Conservation (phyloP, 2,113 vertebrate genomes). For the Caranx melampygus region DNA sequence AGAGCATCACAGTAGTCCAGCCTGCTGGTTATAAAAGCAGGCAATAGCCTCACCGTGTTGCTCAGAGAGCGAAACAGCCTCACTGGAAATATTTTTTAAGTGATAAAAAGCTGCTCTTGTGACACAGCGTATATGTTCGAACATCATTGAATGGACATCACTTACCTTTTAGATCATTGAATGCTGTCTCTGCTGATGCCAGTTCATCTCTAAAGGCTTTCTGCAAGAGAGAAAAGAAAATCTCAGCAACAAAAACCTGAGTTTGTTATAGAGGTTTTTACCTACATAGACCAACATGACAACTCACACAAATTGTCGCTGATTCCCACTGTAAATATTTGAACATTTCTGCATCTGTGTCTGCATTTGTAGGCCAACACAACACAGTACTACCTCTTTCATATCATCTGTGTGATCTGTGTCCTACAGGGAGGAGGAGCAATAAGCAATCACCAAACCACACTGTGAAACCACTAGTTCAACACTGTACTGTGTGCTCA, state of each 20-base stretch:
- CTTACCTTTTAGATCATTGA: slow-evolving; percentile 56
- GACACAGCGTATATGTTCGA: too few species aligned
- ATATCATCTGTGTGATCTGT: too few species aligned
- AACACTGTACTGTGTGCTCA: not conserved
- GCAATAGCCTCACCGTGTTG: too few species aligned
- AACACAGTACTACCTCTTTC: too few species aligned
- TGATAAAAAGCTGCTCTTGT: too few species aligned
- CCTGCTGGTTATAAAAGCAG: too few species aligned
- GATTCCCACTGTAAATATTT: not conserved
- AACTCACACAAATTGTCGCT: not conserved
- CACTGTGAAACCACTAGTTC: not conserved
- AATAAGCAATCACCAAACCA: not conserved
- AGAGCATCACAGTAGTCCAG: too few species aligned
- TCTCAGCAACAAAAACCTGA: slow-evolving; percentile 12
- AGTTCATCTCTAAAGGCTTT: slow-evolving; percentile 24
- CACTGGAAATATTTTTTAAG: too few species aligned
- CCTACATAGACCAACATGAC: not conserved
- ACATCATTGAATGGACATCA: not conserved
- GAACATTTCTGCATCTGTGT: not conserved
- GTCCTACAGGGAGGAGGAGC: not conserved
- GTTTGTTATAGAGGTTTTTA: not conserved
- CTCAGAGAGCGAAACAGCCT: too few species aligned
- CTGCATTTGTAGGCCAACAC: not conserved
- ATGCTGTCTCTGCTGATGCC: not conserved
- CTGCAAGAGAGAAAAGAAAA: slow-evolving; percentile 60